Percentiles rank a stretch among this genome's conserved stretches.
phyloP scores from a whole-genome alignment of 2,113 vertebrate genomes.

The Bufo gargarizans region DNA sequence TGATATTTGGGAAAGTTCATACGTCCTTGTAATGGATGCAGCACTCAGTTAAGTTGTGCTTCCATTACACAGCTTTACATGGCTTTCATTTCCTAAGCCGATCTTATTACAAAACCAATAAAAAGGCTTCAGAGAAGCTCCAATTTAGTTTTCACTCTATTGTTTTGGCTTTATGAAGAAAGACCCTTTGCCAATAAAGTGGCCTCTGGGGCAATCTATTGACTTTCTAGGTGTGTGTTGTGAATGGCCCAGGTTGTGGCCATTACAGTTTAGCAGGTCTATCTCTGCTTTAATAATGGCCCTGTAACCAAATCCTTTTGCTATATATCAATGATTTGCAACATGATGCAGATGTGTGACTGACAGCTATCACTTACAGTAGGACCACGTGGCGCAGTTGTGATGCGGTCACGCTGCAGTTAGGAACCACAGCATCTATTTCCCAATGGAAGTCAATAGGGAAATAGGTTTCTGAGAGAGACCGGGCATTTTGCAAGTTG shows the following conservation, averaged over 20 bases:
- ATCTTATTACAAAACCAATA: constrained; percentile 46
- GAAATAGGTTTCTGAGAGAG: no score
- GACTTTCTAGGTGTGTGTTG: constrained; percentile 4
- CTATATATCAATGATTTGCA: no score
- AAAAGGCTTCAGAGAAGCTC: constrained; percentile 37
- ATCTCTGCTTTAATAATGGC: neutral
- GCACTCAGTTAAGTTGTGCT: neutral
- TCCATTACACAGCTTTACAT: constrained; percentile 42
- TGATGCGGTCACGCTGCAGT: no score
- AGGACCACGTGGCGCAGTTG: no score
- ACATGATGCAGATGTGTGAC: no score
- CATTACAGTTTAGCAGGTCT: neutral
- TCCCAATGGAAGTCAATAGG: no score
- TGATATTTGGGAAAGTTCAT: no score
- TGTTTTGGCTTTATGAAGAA: constrained; percentile 43
- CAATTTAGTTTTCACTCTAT: constrained; percentile 24
- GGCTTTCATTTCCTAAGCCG: constrained; percentile 47
- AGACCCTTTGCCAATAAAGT: constrained; percentile 44
- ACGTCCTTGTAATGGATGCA: neutral
- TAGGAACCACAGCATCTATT: no score
- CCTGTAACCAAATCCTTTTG: no score
- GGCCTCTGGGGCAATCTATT: constrained; percentile 32
- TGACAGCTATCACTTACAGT: no score
- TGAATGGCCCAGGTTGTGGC: constrained; percentile 6
- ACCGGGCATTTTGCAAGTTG: no score